These are phyloP conservation scores for Uropsilus gracilis DNA, from an alignment of 2,113 vertebrate species.

Conservation along the genomic window DNA sequence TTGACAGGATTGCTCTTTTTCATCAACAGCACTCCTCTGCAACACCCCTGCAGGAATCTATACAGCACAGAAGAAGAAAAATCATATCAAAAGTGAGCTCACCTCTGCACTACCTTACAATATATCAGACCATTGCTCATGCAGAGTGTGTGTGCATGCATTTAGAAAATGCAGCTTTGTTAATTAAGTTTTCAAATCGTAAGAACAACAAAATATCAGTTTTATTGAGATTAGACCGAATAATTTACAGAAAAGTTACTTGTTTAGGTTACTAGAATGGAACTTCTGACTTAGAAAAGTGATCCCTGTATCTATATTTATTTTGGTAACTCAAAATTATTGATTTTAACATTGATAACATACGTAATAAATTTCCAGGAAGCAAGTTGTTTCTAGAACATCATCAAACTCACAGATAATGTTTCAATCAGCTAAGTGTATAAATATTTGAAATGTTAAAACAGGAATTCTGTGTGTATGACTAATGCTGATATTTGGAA, in stretches of 20 bases:
- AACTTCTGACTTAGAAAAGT: constrained; percentile 31
- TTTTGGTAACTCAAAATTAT: neutral
- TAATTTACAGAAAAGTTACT: neutral
- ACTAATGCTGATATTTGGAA: constrained; percentile 4
- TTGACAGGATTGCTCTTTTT: neutral
- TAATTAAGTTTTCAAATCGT: neutral
- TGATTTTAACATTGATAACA: neutral
- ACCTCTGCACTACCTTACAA: neutral
- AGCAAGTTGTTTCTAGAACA: neutral
- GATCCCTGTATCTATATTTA: neutral
- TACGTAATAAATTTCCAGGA: neutral
- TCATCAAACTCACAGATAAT: neutral
- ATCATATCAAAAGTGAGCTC: neutral
- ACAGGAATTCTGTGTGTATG: neutral
- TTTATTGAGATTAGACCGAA: neutral
- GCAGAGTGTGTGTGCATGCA: neutral
- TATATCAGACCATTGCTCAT: neutral
- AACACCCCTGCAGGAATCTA: neutral
- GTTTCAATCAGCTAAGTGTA: constrained; percentile 17
- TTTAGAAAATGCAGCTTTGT: neutral
- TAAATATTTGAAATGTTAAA: constrained; percentile 12
- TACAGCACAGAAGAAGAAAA: neutral
- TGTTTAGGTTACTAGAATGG: neutral
- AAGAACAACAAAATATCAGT: neutral
- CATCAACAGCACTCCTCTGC: neutral